Conservation (phyloP, 2,797 vertebrate species). For the Enteromius unitaeniatus region DNA sequence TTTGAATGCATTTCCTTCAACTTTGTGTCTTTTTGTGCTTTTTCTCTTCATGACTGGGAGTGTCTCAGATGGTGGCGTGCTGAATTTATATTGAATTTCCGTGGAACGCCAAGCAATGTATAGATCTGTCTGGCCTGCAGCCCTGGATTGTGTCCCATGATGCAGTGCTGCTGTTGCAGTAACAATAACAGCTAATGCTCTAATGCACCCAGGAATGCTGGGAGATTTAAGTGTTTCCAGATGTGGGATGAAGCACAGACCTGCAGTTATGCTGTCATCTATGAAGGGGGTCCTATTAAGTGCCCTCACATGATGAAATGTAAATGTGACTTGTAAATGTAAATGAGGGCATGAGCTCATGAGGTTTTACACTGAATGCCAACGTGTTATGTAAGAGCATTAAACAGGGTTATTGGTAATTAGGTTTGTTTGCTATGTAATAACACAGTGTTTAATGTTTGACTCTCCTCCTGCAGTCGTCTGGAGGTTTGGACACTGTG, state of each 20-base stretch:
- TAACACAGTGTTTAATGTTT: constrained; percentile 44
- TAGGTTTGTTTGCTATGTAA: constrained; percentile 48
- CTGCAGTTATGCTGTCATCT: constrained; percentile 43
- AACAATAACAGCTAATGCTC: constrained; percentile 20
- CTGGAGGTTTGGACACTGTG: constrained; percentile 41
- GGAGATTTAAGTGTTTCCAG: constrained; percentile 49
- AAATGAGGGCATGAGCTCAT: not conserved
- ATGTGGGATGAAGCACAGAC: constrained; percentile 29
- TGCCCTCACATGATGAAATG: not conserved
- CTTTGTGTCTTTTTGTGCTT: not conserved
- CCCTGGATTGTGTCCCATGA: constrained; percentile 31
- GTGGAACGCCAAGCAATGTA: constrained; percentile 3
- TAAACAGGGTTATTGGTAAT: constrained; percentile 45
- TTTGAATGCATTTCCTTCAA: constrained; percentile 11
- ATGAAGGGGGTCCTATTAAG: not conserved
- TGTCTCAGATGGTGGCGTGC: not conserved
- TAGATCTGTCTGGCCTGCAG: constrained; percentile 10
- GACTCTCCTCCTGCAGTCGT: constrained; percentile 32
- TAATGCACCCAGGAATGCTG: constrained; percentile 26
- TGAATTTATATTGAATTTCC: not conserved
- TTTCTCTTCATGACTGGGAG: not conserved
- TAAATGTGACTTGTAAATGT: not conserved
- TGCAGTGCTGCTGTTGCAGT: constrained; percentile 14
- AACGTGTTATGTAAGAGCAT: not conserved
- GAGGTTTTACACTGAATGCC: constrained; percentile 9